Evolutionary conservation across 2,888 invertebrate species (phyloP), one percentile per base, ranked within the genome.

Genomic region (Stenoptilia bipunctidactyla): DNA sequence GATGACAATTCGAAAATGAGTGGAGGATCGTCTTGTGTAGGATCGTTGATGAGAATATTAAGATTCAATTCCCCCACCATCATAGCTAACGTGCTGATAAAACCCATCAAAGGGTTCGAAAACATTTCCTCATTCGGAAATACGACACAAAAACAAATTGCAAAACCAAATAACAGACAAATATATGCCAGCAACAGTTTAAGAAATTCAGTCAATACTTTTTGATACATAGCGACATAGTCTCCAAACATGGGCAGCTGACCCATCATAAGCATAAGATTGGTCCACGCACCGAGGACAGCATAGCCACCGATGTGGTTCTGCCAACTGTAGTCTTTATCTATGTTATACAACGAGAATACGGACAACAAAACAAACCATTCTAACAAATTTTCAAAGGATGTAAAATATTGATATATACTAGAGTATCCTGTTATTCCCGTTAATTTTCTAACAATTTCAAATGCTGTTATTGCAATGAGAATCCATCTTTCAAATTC

Each of bases 151-250:
- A 94, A 94, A 55, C 93, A 93, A 36, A 94, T 91, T 0, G 93
- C 92, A 55, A 94, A 94, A 1, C 94, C 94, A 13, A 94, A 88
- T 15, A 94, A 71, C 38, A 94, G 85, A 54, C 94, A 94, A 0
- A 92, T 90, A 58, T 94, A 94, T 0, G 94, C 94, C 52, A 93
- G 72, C 15, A 94, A 85, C 10, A 94, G 75, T 58, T 94, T 93
- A 15, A 92, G 88, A 52, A 94, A 94, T 69, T 94, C 94, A 1
- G 89, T 91, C 52, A 92, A 89, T 0, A 94, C 93, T 62, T 92
- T 90, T 1, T 93, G 93, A 52, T 94, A 94, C 94, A 94, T 94
- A 1, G 94, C 94, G 1, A 95, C 94, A 60, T 95, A 95, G 20
- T 94, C 92, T 34, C 94, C 95, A 55, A 95, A 93, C 66, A 93